Evolutionary conservation across 1,140 invertebrate genomes (phyloP).

Genomic region (Meloidogyne exigua): DNA sequence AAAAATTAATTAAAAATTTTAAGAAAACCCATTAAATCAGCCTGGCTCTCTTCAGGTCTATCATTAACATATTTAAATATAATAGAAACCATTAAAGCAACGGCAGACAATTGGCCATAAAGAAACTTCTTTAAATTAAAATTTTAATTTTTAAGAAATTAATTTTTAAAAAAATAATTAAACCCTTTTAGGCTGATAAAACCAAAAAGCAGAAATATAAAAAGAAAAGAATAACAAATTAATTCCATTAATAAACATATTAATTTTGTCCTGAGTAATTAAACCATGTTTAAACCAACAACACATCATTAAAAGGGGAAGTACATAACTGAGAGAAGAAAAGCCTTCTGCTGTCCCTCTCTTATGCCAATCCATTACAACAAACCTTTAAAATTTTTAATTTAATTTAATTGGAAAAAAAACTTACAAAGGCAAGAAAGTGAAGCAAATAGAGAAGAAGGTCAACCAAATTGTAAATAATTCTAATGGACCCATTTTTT

Average conservation of each 20-base stretch:
- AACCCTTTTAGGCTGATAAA: slow-evolving; percentile 62
- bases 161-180: slow-evolving; percentile 13
- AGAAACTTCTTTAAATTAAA: slow-evolving; percentile 53
- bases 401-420: neutral
- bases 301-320: slow-evolving; percentile 58
- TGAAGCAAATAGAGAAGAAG: slow-evolving; percentile 59
- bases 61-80: slow-evolving; percentile 56
- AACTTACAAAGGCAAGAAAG: slow-evolving; percentile 58
- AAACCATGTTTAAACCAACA: slow-evolving; percentile 57
- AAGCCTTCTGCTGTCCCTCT: slow-evolving; percentile 61
- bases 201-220: slow-evolving; percentile 56
- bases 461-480: slow-evolving; percentile 59
- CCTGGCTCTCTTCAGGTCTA: slow-evolving; percentile 32
- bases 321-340: slow-evolving; percentile 61
- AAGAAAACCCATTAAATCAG: slow-evolving; percentile 51
- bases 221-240: slow-evolving; percentile 56
- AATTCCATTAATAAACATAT: slow-evolving; percentile 56
- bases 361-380: slow-evolving; percentile 49
- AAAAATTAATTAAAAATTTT: neutral
- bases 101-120: slow-evolving; percentile 43
- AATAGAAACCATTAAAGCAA: slow-evolving; percentile 32
- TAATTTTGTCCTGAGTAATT: slow-evolving; percentile 56
- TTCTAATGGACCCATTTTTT: slow-evolving; percentile 47
- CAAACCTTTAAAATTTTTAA: slow-evolving; percentile 24
- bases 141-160: slow-evolving; percentile 11